Conservation (phyloP, 2,113 vertebrate species). For the Calypte anna region DNA sequence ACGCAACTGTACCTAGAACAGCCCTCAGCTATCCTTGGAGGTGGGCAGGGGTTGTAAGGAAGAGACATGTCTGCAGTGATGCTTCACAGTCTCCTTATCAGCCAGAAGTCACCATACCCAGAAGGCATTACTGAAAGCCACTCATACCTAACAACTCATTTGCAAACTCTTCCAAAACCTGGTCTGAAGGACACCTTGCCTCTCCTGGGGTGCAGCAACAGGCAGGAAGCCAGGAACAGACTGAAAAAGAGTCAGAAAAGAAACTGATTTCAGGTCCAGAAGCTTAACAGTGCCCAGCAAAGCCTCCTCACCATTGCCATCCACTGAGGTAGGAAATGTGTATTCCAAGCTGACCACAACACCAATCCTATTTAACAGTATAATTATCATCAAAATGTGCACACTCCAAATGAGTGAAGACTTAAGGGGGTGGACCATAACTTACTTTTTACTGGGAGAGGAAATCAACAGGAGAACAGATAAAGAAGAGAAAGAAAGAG, state of each 20-base stretch:
- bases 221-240: neutral
- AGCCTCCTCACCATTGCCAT: neutral
- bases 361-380: neutral
- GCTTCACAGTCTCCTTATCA: neutral
- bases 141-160: neutral
- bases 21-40: neutral
- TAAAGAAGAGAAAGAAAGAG: neutral
- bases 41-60: neutral
- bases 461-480: neutral
- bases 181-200: neutral
- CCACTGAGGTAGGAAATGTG: neutral
- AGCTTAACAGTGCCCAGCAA: neutral
- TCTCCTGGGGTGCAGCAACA: neutral
- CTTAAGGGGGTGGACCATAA: neutral
- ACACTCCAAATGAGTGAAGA: neutral
- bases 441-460: neutral
- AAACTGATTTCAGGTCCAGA: neutral
- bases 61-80: neutral
- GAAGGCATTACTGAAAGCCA: neutral
- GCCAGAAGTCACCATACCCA: neutral
- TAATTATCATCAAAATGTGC: neutral
- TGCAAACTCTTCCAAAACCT: neutral
- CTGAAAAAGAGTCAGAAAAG: neutral
- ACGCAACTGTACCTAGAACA: slow-evolving; percentile 12
- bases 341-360: neutral